phyloP scores from a whole-genome alignment of 2,888 invertebrate genomes.

The Parnassius apollo region DNA sequence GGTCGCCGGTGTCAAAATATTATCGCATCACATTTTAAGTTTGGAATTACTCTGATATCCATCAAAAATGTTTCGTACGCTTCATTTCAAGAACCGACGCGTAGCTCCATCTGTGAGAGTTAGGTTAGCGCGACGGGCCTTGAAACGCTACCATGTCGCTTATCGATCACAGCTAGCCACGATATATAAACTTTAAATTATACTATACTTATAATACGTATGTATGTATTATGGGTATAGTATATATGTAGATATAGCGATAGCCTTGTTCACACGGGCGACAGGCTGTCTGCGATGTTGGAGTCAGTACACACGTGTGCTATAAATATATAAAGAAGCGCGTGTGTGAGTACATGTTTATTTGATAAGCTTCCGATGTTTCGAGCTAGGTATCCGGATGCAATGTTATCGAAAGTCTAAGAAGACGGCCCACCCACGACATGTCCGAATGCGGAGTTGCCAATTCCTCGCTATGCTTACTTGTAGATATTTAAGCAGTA shows the following conservation, averaged over 20 bases:
- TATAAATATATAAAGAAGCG: slow-evolving; percentile 58
- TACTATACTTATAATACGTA: slow-evolving; percentile 60
- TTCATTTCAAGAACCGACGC: slow-evolving; percentile 48
- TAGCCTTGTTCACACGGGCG: slow-evolving; percentile 76
- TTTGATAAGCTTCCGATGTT: slow-evolving; percentile 78
- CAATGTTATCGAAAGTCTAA: slow-evolving; percentile 66
- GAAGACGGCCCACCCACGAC: slow-evolving; percentile 60
- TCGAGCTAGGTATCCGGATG: slow-evolving; percentile 68
- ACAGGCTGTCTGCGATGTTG: slow-evolving; percentile 76
- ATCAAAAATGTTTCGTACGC: slow-evolving; percentile 49
- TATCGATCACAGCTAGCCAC: slow-evolving; percentile 55
- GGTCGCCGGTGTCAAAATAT: slow-evolving; percentile 69
- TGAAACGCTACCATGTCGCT: slow-evolving; percentile 36
- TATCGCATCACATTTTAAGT: slow-evolving; percentile 65
- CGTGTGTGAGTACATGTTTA: slow-evolving; percentile 69
- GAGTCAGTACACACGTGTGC: slow-evolving; percentile 59
- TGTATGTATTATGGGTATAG: slow-evolving; percentile 31
- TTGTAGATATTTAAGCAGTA: slow-evolving; percentile 9
- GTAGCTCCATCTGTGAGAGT: slow-evolving; percentile 30
- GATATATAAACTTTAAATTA: slow-evolving; percentile 64
- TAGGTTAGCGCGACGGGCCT: slow-evolving; percentile 36
- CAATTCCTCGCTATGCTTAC: slow-evolving; percentile 22
- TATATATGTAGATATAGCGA: slow-evolving; percentile 45
- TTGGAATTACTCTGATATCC: slow-evolving; percentile 55
- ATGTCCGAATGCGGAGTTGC: slow-evolving; percentile 35